Evolutionary conservation across 2,113 vertebrate genomes (phyloP).

Genomic region (Falco punctatus): DNA sequence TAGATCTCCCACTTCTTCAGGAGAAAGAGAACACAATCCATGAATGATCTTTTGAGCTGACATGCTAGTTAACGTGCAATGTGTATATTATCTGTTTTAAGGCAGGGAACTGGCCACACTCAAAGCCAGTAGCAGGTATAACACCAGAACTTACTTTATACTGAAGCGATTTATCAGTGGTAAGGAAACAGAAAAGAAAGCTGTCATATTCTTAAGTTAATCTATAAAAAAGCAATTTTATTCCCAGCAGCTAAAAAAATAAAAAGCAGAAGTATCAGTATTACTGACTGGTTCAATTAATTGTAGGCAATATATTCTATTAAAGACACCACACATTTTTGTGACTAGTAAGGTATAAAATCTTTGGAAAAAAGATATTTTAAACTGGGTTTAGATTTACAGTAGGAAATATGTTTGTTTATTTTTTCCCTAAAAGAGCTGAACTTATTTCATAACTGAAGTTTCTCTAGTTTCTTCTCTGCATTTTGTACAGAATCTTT

Average conservation of each 20-base stretch:
- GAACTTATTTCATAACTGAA: not conserved
- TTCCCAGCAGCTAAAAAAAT: not conserved
- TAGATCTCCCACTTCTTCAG: not conserved
- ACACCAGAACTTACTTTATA: not conserved
- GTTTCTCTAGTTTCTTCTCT: not conserved
- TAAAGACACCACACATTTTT: not conserved
- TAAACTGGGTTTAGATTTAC: not conserved
- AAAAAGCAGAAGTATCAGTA: not conserved
- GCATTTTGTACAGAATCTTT: not conserved
- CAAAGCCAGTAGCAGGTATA: not conserved
- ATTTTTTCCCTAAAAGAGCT: not conserved
- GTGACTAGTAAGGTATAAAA: not conserved
- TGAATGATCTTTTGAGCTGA: not conserved
- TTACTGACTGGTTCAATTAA: not conserved
- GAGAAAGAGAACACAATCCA: not conserved
- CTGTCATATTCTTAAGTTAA: not conserved
- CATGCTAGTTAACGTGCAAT: not conserved
- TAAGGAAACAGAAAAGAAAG: not conserved
- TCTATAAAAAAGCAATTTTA: not conserved
- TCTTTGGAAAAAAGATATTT: not conserved
- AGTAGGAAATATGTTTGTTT: not conserved
- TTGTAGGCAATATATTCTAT: not conserved
- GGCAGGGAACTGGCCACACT: not conserved
- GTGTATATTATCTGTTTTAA: not conserved
- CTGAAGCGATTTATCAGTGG: not conserved